phyloP scores from a whole-genome alignment of 2,797 vertebrate genomes.

The Anguilla obscura region DNA sequence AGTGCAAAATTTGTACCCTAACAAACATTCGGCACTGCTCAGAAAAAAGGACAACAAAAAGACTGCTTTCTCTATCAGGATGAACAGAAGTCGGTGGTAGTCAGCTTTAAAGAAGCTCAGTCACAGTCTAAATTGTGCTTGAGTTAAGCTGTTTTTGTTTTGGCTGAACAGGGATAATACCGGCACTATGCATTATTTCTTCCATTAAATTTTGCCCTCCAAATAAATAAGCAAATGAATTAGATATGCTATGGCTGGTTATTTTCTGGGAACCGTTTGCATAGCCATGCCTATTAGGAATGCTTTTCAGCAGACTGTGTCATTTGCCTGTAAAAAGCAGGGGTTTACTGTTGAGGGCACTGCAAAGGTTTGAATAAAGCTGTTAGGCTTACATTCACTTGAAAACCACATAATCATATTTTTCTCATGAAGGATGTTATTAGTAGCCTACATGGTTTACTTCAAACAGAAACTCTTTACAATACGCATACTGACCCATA shows the following conservation, averaged over 20 bases:
- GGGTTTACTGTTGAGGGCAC: background rate
- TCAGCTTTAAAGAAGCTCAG: background rate
- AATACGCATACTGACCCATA: background rate
- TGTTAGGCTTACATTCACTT: background rate
- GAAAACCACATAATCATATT: background rate
- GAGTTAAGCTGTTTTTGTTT: background rate
- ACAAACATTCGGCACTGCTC: background rate
- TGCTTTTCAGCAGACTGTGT: background rate
- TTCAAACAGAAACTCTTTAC: background rate
- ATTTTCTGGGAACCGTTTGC: background rate
- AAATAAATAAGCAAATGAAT: background rate
- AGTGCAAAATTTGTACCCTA: background rate
- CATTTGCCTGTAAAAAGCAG: constrained; percentile 3
- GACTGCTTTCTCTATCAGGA: background rate
- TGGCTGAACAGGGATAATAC: background rate
- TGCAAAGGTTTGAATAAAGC: constrained; percentile 3
- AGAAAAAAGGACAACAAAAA: background rate
- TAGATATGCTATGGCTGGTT: background rate
- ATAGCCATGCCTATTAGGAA: background rate
- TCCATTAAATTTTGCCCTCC: background rate
- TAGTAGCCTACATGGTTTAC: background rate
- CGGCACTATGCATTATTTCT: background rate
- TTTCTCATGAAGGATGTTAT: background rate
- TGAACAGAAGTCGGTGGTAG: background rate
- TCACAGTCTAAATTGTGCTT: background rate